phyloP scores from a whole-genome alignment of 2,888 invertebrate species.

The Dorcus hopei region DNA sequence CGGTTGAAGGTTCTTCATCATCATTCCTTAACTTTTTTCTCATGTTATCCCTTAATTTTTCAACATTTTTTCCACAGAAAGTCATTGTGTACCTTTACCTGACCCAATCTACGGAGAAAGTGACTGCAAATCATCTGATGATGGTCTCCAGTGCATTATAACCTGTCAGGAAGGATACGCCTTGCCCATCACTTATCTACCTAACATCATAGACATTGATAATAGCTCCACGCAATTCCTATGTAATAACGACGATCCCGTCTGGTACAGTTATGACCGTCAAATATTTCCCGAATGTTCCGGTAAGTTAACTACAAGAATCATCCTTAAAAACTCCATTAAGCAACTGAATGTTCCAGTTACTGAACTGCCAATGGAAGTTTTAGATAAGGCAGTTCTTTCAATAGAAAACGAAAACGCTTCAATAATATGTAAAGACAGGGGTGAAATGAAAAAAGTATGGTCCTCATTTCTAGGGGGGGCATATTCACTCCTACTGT shows the following conservation, averaged over 20 bases:
- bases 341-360: conserved; percentile 37
- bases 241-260: conserved; percentile 44
- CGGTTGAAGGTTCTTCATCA: conserved; percentile 52
- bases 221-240: conserved; percentile 31
- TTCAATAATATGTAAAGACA: conserved; percentile 48
- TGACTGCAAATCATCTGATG: conserved; percentile 34
- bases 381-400: conserved; percentile 52
- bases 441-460: conserved; percentile 45
- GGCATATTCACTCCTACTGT: background rate
- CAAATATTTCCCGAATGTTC: conserved; percentile 57
- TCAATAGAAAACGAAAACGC: conserved; percentile 44
- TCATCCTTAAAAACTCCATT: conserved; percentile 1
- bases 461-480: background rate
- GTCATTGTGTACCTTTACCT: conserved; percentile 38
- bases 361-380: conserved; percentile 50
- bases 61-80: conserved; percentile 28
- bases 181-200: conserved; percentile 49
- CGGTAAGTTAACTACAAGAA: conserved; percentile 26
- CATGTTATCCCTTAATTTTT: background rate
- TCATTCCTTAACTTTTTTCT: background rate
- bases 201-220: conserved; percentile 23
- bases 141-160: conserved; percentile 52
- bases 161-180: conserved; percentile 61
- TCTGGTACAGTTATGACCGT: conserved; percentile 44
- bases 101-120: conserved; percentile 41